Base-by-base conservation (phyloP, 2,113 vertebrate genomes). In the Noctilio leporinus region DNA sequence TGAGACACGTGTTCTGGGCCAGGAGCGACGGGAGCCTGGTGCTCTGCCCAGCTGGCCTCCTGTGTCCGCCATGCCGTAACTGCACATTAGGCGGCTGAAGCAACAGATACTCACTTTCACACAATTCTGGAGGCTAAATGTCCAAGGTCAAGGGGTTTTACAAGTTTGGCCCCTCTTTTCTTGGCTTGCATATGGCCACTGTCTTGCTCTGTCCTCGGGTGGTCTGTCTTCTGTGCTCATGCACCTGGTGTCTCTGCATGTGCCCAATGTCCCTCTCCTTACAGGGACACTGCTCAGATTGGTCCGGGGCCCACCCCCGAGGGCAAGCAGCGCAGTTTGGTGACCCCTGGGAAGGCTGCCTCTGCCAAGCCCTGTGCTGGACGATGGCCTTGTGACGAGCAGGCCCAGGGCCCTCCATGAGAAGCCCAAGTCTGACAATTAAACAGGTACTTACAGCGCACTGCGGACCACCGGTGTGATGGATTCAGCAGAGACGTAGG, bases 401-500 rank as follows among this genome's bases (percentile, higher is more conserved):
- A 38, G 69, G 47, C 10, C 62, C 51, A 6, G 26, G 38, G 35
- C 30, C 40, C 57, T 38, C 11, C 28, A 43, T 5, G 24, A 51
- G 24, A 11, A 69, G 14, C 49, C 57, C 35, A 16, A 84, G 35
- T 16, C 22, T 7, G n/a, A 53, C 30, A n/a, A 38, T 5, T 40
- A 7, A 40, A 35, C 0, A 12, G 19, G 20, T 35, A 8, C 22
- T 49, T 22, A 45, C 64, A 64, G 40, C 38, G 16, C 0, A 0
- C 5, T 8, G 2, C 16, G 10, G 14, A 22, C 6, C 17, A 12
- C 45, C 15, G 2, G 33, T 0, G 1, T 0, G 14, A 40, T 2
- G 19, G 4, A 12, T 57, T 28, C 47, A 26, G 4, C 3, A 59
- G 86, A 28, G 9, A 24, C 22, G 10, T 2, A 9, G 3, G 40